Evolutionary conservation across 1,140 invertebrate genomes (phyloP), one percentile per base, ranked within the genome.

Genomic region (Drosophila kikkawai): DNA sequence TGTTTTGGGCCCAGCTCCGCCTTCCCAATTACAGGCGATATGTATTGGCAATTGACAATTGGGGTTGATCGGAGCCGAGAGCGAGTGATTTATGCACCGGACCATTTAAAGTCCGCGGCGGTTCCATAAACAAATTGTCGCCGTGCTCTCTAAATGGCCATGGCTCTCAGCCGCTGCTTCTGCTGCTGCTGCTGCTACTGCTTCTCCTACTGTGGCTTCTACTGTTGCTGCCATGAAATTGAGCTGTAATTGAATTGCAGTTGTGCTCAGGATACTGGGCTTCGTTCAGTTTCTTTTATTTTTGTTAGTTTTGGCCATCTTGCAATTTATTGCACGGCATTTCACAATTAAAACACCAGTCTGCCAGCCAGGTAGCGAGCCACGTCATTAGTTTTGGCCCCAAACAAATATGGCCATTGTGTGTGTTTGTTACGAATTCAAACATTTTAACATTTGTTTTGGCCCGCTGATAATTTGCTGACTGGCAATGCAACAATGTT

Each of bases 101-200:
- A 51, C 85, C 85, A 90, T 90, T 90, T 90, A 84, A 81, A 88
- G 85, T 88, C 67, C 75, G 65, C 59, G 85, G 81, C 85, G 85
- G 85, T 81, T 81, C 85, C 85, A 90, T 91, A 91, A 90, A 90
- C 85, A 90, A 90, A 90, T 90, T 90, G 85, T 90, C 85, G 82
- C 86, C 85, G 66, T 56, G 67, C 75, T 80, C 85, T 90, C 78
- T 91, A 90, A 90, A 90, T 91, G 85, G 85, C 71, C 58, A 80
- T 79, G 58, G 75, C 63, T 77, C 73, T 57, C 73, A 68, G 64
- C 36, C 44, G 63, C 45, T 36, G 50, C 50, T 39, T 50, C 50
- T 47, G 59, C 57, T 64, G 48, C 70, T 47, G 56, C 44, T 51
- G 59, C 61, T 71, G 45, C 67, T 47, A 50, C 45, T 48, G 66